phyloP scores from a whole-genome alignment of 2,113 vertebrate genomes.

The Tretioscincus oriximinensis region DNA sequence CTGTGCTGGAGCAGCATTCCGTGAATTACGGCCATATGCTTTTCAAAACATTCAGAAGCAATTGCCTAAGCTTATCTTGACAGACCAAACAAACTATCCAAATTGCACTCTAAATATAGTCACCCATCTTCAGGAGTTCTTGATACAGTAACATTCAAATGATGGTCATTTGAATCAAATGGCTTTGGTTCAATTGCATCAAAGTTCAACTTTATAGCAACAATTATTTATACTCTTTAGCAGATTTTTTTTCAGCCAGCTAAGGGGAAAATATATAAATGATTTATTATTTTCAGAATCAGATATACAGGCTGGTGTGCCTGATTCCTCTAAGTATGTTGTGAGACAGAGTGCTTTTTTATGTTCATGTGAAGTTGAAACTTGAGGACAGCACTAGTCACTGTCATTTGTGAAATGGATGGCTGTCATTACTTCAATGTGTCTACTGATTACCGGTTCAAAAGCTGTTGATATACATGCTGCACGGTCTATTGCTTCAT shows the following conservation, averaged over 20 bases:
- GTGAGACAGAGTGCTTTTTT: conserved; percentile 53
- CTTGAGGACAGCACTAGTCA: conserved; percentile 33
- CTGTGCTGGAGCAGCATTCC: background rate
- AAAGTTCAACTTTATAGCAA: conserved; percentile 37
- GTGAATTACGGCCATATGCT: background rate
- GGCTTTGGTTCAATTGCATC: conserved; percentile 19
- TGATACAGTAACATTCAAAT: background rate
- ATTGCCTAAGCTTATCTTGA: background rate
- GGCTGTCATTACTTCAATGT: conserved; percentile 39
- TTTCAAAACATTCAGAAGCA: conserved; percentile 6
- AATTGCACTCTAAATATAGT: conserved; percentile 17
- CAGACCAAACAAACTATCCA: background rate
- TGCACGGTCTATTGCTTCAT: conserved; percentile 60
- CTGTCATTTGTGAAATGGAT: conserved; percentile 54
- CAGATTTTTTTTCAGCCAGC: conserved; percentile 20
- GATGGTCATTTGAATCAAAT: background rate
- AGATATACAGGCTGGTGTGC: conserved; percentile 1
- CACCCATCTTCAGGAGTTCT: background rate
- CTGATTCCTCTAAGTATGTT: conserved; percentile 47
- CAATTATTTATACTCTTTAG: conserved; percentile 18
- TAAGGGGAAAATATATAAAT: conserved; percentile 28
- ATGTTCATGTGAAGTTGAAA: conserved; percentile 47
- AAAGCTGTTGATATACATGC: conserved; percentile 62
- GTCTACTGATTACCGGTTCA: conserved; percentile 48
- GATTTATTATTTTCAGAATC: conserved; percentile 43